Base-by-base conservation (phyloP, 2,113 vertebrate genomes). In the Geococcyx californianus region DNA sequence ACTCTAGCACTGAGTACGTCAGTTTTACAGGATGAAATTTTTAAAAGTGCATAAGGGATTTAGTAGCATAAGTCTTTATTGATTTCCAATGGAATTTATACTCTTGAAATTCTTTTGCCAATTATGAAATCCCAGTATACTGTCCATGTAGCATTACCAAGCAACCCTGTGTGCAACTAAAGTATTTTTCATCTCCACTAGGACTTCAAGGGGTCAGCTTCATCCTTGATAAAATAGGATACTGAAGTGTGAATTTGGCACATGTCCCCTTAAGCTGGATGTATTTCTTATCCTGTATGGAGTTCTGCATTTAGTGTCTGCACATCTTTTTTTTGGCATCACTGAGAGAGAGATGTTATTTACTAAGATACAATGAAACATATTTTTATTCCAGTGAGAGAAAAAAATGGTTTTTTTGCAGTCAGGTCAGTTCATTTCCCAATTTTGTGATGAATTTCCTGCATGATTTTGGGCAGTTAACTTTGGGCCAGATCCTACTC, bases 51-150 rank as follows among this genome's bases (percentile, higher is more conserved):
- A 72, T 90, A 84, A 78, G 79, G 85, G 80, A 68, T 87, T 95
- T 92, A 75, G 72, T 51, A 75, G 59, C 42, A 88, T 33, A 86
- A 93, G 63, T 83, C 26, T 25, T 34, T 88, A 59, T 63, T 95
- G 90, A 95, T 95, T 87, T 94, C 77, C 64, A 54, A 19, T 86
- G 31, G 56, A 83, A 78, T 75, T 36, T 83, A 54, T 87, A 44
- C 59, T 91, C 64, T 38, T 55, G 64, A 56, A 89, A 88, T 93
- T 93, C 47, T 85, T 84, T 15, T 54, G 55, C 34, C 64, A 67
- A 38, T 94, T 86, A 36, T 16, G 15, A 86, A 90, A 88, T 92
- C 90, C 68, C 79, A 90, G 38, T 0, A 0, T 77, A 40, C 23
- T 85, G 54, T 66, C 78, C 56, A 23, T 26, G 42, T 59, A 69